Evolutionary conservation across 30 jellyfish, hydroid and myxozoan genomes (phyloP).

Genomic region (Mastigias papua): DNA sequence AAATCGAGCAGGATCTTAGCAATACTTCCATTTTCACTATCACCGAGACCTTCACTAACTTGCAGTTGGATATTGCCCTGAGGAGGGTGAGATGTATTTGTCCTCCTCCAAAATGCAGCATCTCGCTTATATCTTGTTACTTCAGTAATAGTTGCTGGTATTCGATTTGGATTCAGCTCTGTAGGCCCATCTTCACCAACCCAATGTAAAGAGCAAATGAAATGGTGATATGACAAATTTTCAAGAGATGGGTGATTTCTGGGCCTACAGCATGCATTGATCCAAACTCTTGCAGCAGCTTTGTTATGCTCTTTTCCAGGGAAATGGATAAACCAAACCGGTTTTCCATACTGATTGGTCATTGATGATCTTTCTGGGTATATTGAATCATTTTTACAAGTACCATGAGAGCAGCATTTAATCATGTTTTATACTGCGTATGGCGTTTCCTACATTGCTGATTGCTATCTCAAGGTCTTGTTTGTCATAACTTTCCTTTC

Average conservation of each 20-base stretch:
- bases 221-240: constrained; percentile 35
- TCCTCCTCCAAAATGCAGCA: constrained; percentile 12
- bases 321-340: neutral
- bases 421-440: neutral
- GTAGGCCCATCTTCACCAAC: constrained; percentile 56
- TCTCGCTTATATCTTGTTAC: neutral
- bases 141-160: constrained; percentile 14
- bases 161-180: neutral
- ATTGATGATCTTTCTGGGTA: neutral
- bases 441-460: neutral
- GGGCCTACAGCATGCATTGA: constrained; percentile 40
- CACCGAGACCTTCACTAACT: neutral
- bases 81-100: neutral
- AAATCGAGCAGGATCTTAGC: neutral
- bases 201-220: constrained; percentile 39
- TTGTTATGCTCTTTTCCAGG: constrained; percentile 27
- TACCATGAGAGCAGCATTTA: neutral
- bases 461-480: neutral
- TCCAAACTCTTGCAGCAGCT: constrained; percentile 52
- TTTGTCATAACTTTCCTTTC: neutral
- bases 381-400: neutral
- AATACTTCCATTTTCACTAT: neutral
- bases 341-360: neutral
- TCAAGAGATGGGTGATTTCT: constrained; percentile 22
- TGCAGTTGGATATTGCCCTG: neutral